Evolutionary conservation across 1,140 invertebrate species (phyloP), one percentile per base, ranked within the genome.

Genomic region (Onthophagus taurus): DNA sequence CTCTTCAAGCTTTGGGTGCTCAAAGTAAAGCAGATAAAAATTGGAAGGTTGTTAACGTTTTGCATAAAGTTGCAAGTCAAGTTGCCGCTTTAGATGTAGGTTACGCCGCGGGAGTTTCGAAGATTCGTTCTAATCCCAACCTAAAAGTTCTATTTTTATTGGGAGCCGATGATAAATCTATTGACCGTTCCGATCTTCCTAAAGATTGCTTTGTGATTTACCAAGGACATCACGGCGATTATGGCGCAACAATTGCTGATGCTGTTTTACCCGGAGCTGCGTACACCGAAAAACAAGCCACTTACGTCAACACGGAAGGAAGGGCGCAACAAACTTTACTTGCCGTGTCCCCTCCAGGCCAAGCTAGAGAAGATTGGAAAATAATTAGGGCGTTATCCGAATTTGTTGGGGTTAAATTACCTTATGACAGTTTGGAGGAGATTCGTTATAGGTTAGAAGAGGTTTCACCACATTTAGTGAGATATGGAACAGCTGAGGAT

Each of bases 351-450:
- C 88, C 95, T 30, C 95, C 95, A 11, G 94, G 94, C 47, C 74
- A 87, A 67, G 93, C 92, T 1, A 76, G 93, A 44, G 89, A 92
- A 52, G 96, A 99, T 71, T 99, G 96, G 96, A 98, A 99, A 72
- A 96, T 99, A 47, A 82, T 99, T 51, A 72, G 76, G 45, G 73
- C 77, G 9, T 60, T 79, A 2, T 77, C 75, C 12, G 73, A 94
- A 80, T 76, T 99, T 53, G 66, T 83, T 14, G 92, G 87, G 33
- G 61, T 72, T 30, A 76, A 77, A 45, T 74, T 99, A 37, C 88
- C 92, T 0, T 99, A 98, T 64, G 92, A 98, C 57, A 85, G 74
- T 44, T 61, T 97, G 43, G 71, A 81, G 45, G 85, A 94, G 61
- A 69, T 99, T n/a, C 74, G 92, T 43, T 62, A 70, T 23, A 77